phyloP scores from a whole-genome alignment of 2,113 vertebrate genomes.

The Mungos mungo region DNA sequence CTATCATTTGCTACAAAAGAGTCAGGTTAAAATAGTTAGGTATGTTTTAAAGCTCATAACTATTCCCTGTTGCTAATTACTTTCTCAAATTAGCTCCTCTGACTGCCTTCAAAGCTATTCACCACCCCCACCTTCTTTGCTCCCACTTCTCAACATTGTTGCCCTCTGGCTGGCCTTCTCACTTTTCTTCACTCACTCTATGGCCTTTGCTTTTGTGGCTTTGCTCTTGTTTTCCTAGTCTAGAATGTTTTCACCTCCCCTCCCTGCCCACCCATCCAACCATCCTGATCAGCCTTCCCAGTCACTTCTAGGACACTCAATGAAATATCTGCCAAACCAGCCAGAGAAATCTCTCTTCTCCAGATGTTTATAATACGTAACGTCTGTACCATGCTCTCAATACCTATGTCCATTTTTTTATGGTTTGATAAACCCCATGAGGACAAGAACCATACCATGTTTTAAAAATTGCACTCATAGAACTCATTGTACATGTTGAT shows the following conservation, averaged over 20 bases:
- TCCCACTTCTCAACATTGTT: background rate
- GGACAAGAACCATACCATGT: background rate
- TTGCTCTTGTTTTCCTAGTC: background rate
- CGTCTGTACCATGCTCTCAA: background rate
- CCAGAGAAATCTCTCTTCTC: background rate
- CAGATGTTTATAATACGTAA: background rate
- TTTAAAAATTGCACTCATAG: background rate
- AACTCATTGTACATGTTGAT: background rate
- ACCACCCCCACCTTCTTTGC: background rate
- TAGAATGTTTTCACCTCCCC: background rate
- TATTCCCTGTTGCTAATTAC: slow-evolving; percentile 21
- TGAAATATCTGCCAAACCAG: background rate
- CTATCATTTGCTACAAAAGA: background rate
- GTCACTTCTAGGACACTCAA: background rate
- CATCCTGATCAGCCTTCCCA: background rate
- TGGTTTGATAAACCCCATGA: background rate
- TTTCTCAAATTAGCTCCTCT: slow-evolving; percentile 44
- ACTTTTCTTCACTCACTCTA: background rate
- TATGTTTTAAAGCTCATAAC: slow-evolving; percentile 15
- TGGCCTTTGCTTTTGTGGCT: background rate
- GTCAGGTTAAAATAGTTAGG: slow-evolving; percentile 14
- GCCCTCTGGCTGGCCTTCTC: background rate
- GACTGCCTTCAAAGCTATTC: slow-evolving; percentile 33
- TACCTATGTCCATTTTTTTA: background rate
- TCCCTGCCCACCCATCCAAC: background rate